These are phyloP conservation scores for Aporophyla lueneburgensis DNA, from an alignment of 2,888 invertebrate species.

Conservation along the genomic window DNA sequence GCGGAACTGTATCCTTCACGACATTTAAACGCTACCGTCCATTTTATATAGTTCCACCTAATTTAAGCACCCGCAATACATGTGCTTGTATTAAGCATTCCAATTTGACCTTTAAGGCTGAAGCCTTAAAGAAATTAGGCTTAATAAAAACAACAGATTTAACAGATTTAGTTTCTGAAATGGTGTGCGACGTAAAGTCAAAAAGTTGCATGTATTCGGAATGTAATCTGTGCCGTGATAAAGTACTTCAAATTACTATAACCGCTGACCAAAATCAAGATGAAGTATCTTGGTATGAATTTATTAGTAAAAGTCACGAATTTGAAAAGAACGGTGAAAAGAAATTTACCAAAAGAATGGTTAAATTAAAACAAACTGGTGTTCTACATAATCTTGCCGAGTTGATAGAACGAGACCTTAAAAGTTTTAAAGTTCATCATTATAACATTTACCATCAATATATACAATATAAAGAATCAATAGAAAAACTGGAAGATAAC, in stretches of 20 bases:
- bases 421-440: constrained; percentile 26
- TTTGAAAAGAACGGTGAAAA: constrained; percentile 19
- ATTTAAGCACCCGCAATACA: constrained; percentile 30
- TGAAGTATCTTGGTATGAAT: constrained; percentile 35
- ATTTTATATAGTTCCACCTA: constrained; percentile 28
- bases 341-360: constrained; percentile 25
- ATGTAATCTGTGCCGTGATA: constrained; percentile 30
- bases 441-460: constrained; percentile 25
- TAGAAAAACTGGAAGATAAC: constrained; percentile 31
- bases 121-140: constrained; percentile 20
- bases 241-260: constrained; percentile 28
- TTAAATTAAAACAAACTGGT: constrained; percentile 19
- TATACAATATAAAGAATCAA: constrained; percentile 23
- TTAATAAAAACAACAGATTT: constrained; percentile 32
- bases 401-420: constrained; percentile 20
- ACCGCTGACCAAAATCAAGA: constrained; percentile 18
- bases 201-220: constrained; percentile 36
- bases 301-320: constrained; percentile 21
- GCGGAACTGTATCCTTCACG: constrained; percentile 18
- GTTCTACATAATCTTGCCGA: constrained; percentile 6
- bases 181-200: constrained; percentile 29
- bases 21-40: constrained; percentile 33
- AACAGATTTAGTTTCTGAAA: constrained; percentile 32
- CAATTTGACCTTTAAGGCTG: constrained; percentile 29
- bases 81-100: constrained; percentile 38